Evolutionary conservation across 2,797 vertebrate species (phyloP).

Genomic region (Agapornis canus): DNA sequence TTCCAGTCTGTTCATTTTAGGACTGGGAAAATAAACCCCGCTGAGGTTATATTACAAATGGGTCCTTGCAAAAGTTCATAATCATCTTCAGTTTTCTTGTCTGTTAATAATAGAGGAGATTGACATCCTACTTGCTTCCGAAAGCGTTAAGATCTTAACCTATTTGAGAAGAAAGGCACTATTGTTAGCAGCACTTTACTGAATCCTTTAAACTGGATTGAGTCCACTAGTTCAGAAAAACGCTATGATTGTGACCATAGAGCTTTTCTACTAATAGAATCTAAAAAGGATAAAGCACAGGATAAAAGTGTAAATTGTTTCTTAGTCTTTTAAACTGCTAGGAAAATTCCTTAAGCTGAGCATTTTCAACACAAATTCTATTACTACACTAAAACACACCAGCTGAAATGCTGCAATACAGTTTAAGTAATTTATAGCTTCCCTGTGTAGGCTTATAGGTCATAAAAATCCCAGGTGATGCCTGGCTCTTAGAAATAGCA

Average conservation of each 20-base stretch:
- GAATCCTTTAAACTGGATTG: background rate
- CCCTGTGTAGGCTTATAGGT: background rate
- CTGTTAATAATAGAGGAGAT: background rate
- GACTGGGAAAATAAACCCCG: background rate
- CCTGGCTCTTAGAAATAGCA: background rate
- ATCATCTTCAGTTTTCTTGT: background rate
- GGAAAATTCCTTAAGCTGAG: background rate
- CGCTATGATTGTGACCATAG: background rate
- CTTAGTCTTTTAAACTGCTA: background rate
- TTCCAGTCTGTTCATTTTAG: background rate
- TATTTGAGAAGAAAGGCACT: background rate
- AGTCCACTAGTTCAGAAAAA: background rate
- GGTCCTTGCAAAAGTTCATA: background rate
- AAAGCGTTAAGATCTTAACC: background rate
- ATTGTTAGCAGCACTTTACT: background rate
- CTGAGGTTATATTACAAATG: background rate
- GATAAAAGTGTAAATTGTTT: background rate
- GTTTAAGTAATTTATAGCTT: background rate
- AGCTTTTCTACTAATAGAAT: background rate
- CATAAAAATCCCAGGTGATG: background rate
- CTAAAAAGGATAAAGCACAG: background rate
- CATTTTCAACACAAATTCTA: background rate
- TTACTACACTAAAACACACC: background rate
- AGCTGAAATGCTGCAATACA: background rate
- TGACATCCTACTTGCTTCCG: background rate